These are phyloP conservation scores for Pseudomyrmex concolor DNA, from an alignment of 1,140 invertebrate species.

Conservation along the genomic window DNA sequence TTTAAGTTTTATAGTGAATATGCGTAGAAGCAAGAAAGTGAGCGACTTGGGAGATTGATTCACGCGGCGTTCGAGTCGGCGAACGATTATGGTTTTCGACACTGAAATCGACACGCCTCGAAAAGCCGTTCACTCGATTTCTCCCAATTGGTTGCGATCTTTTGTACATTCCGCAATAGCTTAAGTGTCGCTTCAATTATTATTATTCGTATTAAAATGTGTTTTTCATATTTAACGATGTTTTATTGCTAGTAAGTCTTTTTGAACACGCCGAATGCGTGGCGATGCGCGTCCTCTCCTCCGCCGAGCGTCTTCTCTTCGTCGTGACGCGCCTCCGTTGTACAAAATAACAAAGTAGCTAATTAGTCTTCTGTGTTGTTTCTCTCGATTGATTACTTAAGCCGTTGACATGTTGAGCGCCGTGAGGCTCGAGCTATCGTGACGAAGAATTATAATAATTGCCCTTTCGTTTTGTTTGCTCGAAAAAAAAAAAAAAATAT, in stretches of 20 bases:
- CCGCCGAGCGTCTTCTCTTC: background rate
- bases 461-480: constrained; percentile 16
- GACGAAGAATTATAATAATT: constrained; percentile 41
- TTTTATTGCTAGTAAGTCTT: constrained; percentile 70
- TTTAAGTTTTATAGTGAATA: constrained; percentile 84
- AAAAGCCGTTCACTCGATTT: background rate
- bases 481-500: background rate
- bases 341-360: constrained; percentile 54
- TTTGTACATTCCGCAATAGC: constrained; percentile 70
- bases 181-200: constrained; percentile 48
- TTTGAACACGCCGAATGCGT: constrained; percentile 41
- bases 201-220: constrained; percentile 42
- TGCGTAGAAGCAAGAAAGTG: constrained; percentile 26
- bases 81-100: background rate
- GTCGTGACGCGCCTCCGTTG: constrained; percentile 52
- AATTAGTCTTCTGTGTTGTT: constrained; percentile 60
- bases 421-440: background rate
- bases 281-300: background rate
- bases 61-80: background rate
- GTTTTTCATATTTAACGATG: constrained; percentile 69
- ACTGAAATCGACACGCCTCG: background rate
- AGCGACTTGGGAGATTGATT: constrained; percentile 1
- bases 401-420: constrained; percentile 66
- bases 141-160: constrained; percentile 34
- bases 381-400: constrained; percentile 58